Evolutionary conservation across 2,888 invertebrate genomes (phyloP), one percentile per base, ranked within the genome.

Genomic region (Serripes groenlandicus): DNA sequence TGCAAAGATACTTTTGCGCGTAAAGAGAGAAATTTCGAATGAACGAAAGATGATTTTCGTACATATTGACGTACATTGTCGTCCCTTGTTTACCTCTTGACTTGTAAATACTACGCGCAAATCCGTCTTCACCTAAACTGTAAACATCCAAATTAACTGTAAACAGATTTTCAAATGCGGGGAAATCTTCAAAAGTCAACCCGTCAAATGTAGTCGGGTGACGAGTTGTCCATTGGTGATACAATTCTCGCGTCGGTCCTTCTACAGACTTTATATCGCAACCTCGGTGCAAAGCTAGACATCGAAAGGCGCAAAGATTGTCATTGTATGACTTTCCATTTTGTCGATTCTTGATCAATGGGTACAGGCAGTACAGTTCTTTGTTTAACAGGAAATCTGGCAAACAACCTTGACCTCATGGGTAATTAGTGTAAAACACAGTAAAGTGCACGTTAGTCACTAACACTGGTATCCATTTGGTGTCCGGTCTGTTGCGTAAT

Each of bases 381-480:
- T 49, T 75, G n/a, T 52, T 49, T n/a, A 73, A 11, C 2, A 83
- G 49, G 58, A 75, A 78, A 0, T 81, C 54, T 0, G 82, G 85
- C 3, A 83, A 58, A 3, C n/a, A 11, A 21, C 77, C 80, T 34
- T 35, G 42, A 7, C 81, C 85, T n/a, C 82, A 15, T 1, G 80
- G 75, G 58, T 78, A 83, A n/a, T 30, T 23, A 15, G 80, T 83
- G 9, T 26, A 42, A 49, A 30, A 52, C 7, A 81, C 68, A 1
- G 21, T 42, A 37, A 74, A 72, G 15, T 75, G 80, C 3, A 86
- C 74, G 56, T 88, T 88, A 3, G 86, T 86, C 1, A 86, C 60
- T 18, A 86, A 49, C 0, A 81, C 81, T 0, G 83, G 88, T 18
- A 81, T 62, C 86, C 83, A 88, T 60, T 85, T 83, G 15, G 83